These are phyloP conservation scores for Tragulus kanchil DNA, from an alignment of 2,113 vertebrate species.

Conservation along the genomic window DNA sequence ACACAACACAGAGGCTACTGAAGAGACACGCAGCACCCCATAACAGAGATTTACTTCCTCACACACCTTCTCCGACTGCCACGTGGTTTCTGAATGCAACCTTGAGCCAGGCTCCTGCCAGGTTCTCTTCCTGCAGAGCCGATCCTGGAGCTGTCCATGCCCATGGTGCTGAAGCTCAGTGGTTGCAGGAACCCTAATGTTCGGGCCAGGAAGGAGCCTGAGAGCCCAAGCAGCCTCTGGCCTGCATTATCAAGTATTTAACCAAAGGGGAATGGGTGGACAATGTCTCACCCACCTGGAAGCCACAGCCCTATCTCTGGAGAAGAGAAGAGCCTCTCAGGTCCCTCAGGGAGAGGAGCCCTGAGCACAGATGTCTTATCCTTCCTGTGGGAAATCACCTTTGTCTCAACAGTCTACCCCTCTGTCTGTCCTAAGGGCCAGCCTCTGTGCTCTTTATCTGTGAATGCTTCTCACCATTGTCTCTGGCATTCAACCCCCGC, in stretches of 20 bases:
- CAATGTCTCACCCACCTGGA: constrained; percentile 7
- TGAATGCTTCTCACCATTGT: background rate
- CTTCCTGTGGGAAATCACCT: background rate
- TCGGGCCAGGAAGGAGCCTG: background rate
- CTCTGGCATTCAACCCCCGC: background rate
- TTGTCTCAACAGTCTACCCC: background rate
- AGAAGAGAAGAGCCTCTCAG: background rate
- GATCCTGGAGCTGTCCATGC: constrained; percentile 74
- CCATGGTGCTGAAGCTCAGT: constrained; percentile 70
- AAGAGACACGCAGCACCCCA: background rate
- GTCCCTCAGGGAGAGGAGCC: background rate
- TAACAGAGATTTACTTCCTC: background rate
- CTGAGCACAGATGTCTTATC: background rate
- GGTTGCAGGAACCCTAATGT: background rate
- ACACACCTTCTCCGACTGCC: background rate
- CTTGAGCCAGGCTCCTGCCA: background rate
- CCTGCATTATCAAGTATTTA: background rate
- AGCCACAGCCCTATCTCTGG: background rate
- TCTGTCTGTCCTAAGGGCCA: background rate
- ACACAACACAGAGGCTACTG: constrained; percentile 58
- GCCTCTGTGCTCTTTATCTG: background rate
- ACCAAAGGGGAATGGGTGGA: constrained; percentile 11
- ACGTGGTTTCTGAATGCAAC: constrained; percentile 50
- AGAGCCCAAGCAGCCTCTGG: background rate
- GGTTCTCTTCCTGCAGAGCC: background rate